A percentile compares a stretch with the other conserved stretches of the same genome.
phyloP scores from a whole-genome alignment of 92 coral and sea anemone species.

The Ricordea florida region DNA sequence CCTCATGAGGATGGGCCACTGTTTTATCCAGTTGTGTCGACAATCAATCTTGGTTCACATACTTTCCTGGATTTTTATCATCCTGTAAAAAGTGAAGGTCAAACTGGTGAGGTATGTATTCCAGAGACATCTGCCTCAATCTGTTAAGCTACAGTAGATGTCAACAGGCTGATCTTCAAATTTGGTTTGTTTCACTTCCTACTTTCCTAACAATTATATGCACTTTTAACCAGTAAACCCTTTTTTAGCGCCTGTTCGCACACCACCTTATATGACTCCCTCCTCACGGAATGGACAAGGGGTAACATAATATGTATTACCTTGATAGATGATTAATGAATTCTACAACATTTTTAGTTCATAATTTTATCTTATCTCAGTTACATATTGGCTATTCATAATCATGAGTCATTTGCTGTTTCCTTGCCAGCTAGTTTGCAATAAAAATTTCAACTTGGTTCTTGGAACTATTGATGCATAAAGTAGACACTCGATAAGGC shows the following conservation, averaged over 20 bases:
- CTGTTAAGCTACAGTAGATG: neutral
- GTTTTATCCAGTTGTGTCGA: conserved; percentile 93
- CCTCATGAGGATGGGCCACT: conserved; percentile 97
- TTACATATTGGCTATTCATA: no score
- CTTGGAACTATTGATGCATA: neutral
- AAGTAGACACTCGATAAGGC: neutral
- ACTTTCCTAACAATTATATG: no score
- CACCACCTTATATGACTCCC: no score
- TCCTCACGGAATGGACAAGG: no score
- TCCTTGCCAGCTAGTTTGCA: no score
- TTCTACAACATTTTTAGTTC: neutral
- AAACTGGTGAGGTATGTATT: neutral
- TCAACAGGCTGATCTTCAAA: no score
- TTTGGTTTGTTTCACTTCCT: no score
- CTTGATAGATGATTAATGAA: neutral
- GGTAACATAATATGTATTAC: no score
- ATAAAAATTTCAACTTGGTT: no score
- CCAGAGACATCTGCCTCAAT: neutral
- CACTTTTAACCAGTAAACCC: no score
- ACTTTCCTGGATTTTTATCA: conserved; percentile 86
- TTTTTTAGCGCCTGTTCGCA: no score
- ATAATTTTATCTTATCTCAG: neutral
- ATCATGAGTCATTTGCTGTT: no score
- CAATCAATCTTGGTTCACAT: conserved; percentile 91
- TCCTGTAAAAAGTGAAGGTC: conserved; percentile 34